phyloP scores from a whole-genome alignment of 2,113 vertebrate species.

The Halichoerus grypus region DNA sequence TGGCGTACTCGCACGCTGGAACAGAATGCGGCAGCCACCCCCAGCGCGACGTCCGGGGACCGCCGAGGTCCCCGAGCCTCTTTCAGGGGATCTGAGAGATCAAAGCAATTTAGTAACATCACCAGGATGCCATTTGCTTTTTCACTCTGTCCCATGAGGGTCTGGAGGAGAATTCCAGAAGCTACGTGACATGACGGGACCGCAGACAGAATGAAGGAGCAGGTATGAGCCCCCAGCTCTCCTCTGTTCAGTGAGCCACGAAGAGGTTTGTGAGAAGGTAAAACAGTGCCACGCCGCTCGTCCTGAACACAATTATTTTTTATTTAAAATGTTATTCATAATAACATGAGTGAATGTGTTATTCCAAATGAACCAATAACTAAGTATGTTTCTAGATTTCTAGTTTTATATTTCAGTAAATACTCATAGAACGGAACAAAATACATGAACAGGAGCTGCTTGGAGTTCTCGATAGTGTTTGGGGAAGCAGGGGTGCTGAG shows the following conservation, averaged over 20 bases:
- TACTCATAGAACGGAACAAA: not conserved
- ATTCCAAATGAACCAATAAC: not conserved
- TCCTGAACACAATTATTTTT: not conserved
- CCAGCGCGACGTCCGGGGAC: not conserved
- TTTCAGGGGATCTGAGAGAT: not conserved
- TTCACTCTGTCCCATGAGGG: fast-evolving
- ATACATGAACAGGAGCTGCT: too few species aligned
- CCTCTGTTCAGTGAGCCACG: not conserved
- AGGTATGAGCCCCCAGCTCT: fast-evolving
- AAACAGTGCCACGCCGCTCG: not conserved
- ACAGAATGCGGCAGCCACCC: fast-evolving
- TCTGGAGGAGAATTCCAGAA: not conserved
- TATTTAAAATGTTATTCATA: not conserved
- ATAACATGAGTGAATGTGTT: not conserved
- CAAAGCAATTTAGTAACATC: not conserved
- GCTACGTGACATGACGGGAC: fast-evolving
- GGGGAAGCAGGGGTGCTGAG: not conserved
- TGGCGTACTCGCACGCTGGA: fast-evolving
- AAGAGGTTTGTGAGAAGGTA: not conserved
- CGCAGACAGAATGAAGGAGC: fast-evolving
- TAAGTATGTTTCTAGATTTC: not conserved
- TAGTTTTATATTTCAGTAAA: not conserved
- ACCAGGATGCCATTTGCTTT: not conserved
- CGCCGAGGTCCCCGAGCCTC: fast-evolving
- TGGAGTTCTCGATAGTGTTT: not conserved